Evolutionary conservation across 2,797 vertebrate genomes (phyloP).

Genomic region (Rhincodon typus): DNA sequence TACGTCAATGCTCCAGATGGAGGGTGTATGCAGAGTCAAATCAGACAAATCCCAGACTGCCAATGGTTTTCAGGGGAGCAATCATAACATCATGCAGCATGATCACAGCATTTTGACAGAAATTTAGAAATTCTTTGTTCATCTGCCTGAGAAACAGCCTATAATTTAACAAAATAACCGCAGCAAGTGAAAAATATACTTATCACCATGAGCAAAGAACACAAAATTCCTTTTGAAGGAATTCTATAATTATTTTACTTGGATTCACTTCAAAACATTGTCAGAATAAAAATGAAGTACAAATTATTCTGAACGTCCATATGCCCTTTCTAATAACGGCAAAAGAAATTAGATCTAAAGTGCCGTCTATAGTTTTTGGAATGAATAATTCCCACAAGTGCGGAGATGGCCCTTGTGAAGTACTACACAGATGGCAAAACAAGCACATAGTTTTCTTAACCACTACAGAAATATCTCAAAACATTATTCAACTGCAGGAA

Average conservation of each 20-base stretch:
- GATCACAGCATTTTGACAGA: background rate
- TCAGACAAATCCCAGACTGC: background rate
- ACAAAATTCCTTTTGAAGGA: background rate
- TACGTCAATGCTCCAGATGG: background rate
- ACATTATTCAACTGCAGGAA: slow-evolving; percentile 47
- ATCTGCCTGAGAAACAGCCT: background rate
- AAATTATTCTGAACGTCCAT: slow-evolving; percentile 25
- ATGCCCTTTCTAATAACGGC: background rate
- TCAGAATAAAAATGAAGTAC: slow-evolving; percentile 20
- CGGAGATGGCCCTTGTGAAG: slow-evolving; percentile 29
- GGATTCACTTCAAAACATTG: slow-evolving; percentile 27
- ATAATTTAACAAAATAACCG: background rate
- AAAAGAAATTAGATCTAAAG: slow-evolving; percentile 14
- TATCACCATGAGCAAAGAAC: background rate
- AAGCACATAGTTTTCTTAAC: slow-evolving; percentile 37
- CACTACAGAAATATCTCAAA: slow-evolving; percentile 42
- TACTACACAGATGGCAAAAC: slow-evolving; percentile 38
- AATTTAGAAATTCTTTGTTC: slow-evolving; percentile 24
- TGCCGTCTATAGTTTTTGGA: slow-evolving; percentile 22
- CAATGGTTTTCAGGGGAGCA: background rate
- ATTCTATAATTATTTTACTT: slow-evolving; percentile 30
- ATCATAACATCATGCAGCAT: background rate
- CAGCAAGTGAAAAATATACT: slow-evolving; percentile 31
- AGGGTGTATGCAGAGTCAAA: background rate
- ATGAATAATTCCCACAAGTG: slow-evolving; percentile 30